Base-by-base conservation (phyloP, 2,797 vertebrate genomes). In the Phrynocephalus vlangalii region DNA sequence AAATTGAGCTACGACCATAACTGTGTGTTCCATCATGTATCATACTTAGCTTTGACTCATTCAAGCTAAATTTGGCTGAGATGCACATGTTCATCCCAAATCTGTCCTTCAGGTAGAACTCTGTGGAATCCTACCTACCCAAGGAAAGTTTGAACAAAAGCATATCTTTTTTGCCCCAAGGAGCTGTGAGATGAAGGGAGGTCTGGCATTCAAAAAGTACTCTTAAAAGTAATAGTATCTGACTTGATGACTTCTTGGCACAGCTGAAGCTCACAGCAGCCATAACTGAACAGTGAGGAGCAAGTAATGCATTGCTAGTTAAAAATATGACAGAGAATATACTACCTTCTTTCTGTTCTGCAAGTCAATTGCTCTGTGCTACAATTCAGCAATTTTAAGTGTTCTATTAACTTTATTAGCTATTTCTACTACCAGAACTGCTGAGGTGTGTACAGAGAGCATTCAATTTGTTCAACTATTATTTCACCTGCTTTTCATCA, bases 381-480 rank as follows among this genome's bases (percentile, higher is more conserved):
- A 83, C 75, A 86, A 75, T 63, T 90, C 80, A 86, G 60, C 76
- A 88, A 86, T 75, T 79, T 71, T 79, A 50, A 76, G 10, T 60
- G 60, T 83, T 71, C 76, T 84, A 86, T 68, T 71, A 86, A 83
- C 56, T 83, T 79, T 86, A 90, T 86, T 83, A 90, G 84, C 84
- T 80, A 83, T 72, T 83, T 85, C 56, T 56, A 70, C 66, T 63
- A 63, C 60, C 44, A 87, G 71, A 87, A 82, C n/a, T 77, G 83
- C 82, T 90, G 60, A 80, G 75, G 56, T 86, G 76, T 83, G 79
- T 33, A 83, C 60, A 9, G 6, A 88, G 28, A 52, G 33, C 60
- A 28, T 80, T 88, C 83, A 70, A 48, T 70, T 83, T 68, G 48
- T 48, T 80, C 60, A 73, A 86, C n/a, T 68, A 70, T 88, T 56